Conservation (phyloP, 2,113 vertebrate genomes). For the Macrotis lagotis region DNA sequence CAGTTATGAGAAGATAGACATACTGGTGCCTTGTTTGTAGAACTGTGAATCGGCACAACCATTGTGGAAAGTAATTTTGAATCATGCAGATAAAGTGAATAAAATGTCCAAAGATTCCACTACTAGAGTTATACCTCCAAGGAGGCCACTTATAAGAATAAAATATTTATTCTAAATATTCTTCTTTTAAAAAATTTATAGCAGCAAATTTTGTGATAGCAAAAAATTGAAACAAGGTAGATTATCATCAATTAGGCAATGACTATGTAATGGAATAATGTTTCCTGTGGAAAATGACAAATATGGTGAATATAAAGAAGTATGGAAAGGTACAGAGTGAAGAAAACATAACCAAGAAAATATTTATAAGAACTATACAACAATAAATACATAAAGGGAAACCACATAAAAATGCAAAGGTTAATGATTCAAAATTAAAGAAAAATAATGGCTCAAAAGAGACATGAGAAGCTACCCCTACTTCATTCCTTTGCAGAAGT, state of each 20-base stretch:
- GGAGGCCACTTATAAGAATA: not conserved
- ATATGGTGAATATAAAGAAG: not conserved
- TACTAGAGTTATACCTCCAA: not conserved
- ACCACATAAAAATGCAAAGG: not conserved
- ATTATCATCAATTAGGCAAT: not conserved
- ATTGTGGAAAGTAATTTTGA: not conserved
- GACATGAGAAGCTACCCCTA: not conserved
- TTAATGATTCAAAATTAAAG: not conserved
- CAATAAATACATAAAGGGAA: not conserved
- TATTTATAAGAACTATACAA: not conserved
- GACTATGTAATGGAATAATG: not conserved
- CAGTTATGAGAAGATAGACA: not conserved
- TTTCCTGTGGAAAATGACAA: not conserved
- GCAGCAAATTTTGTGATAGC: not conserved
- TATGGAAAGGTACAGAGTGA: not conserved
- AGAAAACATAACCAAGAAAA: not conserved
- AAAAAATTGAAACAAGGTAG: not conserved
- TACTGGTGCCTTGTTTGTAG: not conserved
- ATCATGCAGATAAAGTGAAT: not conserved
- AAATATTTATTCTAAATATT: not conserved
- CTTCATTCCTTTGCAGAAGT: not conserved
- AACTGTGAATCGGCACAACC: not conserved
- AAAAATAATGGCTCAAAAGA: not conserved
- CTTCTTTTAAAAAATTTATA: not conserved
- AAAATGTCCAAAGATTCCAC: not conserved